phyloP scores from a whole-genome alignment of 2,113 vertebrate genomes.

The Halcyon malimbica region DNA sequence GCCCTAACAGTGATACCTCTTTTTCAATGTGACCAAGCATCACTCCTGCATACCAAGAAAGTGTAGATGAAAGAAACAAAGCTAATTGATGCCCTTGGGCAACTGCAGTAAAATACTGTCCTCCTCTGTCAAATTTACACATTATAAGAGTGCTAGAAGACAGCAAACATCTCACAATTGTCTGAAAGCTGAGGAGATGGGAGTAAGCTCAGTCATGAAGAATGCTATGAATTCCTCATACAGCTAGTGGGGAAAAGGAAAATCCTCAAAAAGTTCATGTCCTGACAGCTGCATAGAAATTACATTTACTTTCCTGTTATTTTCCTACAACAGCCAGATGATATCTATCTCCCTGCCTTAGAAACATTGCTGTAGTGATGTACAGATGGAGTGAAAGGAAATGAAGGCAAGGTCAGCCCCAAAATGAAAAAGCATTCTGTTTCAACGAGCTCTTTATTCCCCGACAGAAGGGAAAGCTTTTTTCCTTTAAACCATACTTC shows the following conservation, averaged over 20 bases:
- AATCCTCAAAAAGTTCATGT: background rate
- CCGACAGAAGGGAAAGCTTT: background rate
- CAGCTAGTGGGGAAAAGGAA: background rate
- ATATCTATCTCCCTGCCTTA: background rate
- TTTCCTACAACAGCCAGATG: background rate
- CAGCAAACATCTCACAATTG: background rate
- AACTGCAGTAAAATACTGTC: background rate
- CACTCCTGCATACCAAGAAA: background rate
- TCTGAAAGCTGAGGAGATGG: background rate
- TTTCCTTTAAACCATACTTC: background rate
- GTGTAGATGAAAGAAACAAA: background rate
- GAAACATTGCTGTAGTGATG: background rate
- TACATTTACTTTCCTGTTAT: background rate
- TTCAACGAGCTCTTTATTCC: background rate
- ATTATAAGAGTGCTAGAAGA: background rate
- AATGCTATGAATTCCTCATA: background rate
- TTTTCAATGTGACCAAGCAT: background rate
- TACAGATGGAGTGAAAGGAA: background rate
- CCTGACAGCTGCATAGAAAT: background rate
- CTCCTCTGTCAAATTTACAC: background rate
- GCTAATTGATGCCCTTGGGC: background rate
- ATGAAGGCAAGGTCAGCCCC: background rate
- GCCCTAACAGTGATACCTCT: background rate
- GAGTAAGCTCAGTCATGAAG: background rate
- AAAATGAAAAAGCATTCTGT: conserved; percentile 8